Percentiles rank a stretch among this genome's conserved stretches.
Evolutionary conservation across 2,888 invertebrate genomes (phyloP).

Genomic region (Drosophila yooni): DNA sequence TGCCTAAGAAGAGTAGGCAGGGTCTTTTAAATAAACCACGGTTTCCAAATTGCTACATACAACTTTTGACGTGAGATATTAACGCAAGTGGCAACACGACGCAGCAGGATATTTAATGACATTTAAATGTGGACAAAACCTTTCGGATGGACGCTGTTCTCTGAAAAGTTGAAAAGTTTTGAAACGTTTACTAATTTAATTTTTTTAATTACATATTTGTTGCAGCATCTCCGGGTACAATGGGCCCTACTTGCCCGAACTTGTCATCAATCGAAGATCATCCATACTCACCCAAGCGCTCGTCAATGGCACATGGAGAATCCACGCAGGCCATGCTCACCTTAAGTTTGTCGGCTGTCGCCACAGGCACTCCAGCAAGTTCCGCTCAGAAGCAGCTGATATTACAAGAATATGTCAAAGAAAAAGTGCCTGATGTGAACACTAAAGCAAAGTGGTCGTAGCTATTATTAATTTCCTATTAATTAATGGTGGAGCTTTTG

Average conservation of each 20-base stretch:
- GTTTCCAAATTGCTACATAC: too few species aligned
- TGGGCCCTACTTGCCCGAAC: background rate
- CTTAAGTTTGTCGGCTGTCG: background rate
- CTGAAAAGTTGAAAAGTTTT: too few species aligned
- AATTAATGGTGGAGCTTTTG: background rate
- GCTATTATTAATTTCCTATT: background rate
- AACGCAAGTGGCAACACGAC: too few species aligned
- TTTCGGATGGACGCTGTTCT: too few species aligned
- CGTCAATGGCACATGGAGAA: background rate
- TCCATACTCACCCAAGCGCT: background rate
- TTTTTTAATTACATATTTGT: background rate
- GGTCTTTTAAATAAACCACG: too few species aligned
- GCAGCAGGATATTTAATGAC: too few species aligned
- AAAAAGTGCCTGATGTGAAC: background rate
- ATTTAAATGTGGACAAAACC: too few species aligned
- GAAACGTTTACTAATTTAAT: background rate
- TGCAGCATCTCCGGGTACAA: background rate
- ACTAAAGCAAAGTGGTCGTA: background rate
- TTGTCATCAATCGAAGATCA: background rate
- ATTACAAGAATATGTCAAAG: background rate
- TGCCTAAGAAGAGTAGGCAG: background rate
- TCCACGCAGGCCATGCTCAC: background rate
- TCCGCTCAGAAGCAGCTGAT: too few species aligned
- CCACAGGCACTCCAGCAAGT: background rate
- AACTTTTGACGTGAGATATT: too few species aligned